Conservation (phyloP, 64 coral and sea anemone genomes). For the Actinia tenebrosa region DNA sequence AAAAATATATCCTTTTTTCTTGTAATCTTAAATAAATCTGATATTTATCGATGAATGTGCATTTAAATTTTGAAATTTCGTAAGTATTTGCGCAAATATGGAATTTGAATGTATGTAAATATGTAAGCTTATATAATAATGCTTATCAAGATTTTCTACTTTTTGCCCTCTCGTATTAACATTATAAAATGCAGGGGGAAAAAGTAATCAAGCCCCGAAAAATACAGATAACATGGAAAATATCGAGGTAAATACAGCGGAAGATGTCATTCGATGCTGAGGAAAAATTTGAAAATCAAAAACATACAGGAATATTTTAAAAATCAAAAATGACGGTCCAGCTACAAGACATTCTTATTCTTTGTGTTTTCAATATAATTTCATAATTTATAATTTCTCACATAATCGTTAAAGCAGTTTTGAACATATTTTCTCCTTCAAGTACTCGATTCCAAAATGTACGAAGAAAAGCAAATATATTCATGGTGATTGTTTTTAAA, state of each 20-base stretch:
- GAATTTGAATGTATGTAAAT: no score
- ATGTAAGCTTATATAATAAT: no score
- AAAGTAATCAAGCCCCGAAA: no score
- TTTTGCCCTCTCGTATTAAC: background rate
- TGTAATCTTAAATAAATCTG: no score
- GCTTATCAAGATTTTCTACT: background rate
- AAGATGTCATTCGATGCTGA: background rate
- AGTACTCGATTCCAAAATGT: slow-evolving; percentile 1
- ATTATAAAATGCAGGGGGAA: background rate
- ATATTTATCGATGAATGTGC: no score
- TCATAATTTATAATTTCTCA: background rate
- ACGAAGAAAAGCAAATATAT: slow-evolving; percentile 4
- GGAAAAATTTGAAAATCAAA: slow-evolving; percentile 1
- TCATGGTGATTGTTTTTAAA: background rate
- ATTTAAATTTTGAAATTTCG: no score
- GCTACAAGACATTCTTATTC: background rate
- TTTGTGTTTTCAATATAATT: background rate
- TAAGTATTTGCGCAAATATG: no score
- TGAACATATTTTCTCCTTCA: background rate
- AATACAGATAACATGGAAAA: background rate
- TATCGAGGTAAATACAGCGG: background rate
- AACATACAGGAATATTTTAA: background rate
- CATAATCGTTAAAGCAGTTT: background rate
- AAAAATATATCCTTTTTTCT: background rate
- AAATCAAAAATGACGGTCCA: slow-evolving; percentile 2